Evolutionary conservation across 2,113 vertebrate species (phyloP).

Genomic region (Crypturellus undulatus): DNA sequence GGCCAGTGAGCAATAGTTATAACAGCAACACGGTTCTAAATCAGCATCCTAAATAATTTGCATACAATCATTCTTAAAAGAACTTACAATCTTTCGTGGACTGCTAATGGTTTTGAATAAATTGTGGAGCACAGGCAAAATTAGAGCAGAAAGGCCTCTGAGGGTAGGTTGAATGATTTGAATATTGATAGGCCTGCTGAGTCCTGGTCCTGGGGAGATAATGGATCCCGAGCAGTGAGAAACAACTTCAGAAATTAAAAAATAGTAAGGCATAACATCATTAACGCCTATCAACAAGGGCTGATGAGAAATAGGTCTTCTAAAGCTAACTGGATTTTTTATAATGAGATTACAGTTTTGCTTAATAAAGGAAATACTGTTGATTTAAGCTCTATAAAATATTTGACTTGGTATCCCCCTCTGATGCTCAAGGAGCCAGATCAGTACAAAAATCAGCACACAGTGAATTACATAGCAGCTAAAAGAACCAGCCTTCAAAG

Average conservation of each 20-base stretch:
- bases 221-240: neutral
- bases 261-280: neutral
- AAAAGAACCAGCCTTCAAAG: neutral
- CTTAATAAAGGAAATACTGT: conserved; percentile 36
- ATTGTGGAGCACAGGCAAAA: neutral
- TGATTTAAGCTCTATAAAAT: conserved; percentile 53
- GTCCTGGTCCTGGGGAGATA: conserved; percentile 11
- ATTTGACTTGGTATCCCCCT: conserved; percentile 28
- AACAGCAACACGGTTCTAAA: neutral
- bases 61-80: neutral
- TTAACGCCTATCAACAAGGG: neutral
- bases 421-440: neutral
- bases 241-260: conserved; percentile 10
- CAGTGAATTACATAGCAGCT: neutral
- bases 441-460: conserved; percentile 14
- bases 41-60: conserved; percentile 4
- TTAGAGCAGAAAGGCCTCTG: neutral
- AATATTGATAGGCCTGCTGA: neutral
- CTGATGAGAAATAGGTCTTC: neutral
- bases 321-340: neutral
- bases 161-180: neutral
- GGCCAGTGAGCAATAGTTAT: neutral
- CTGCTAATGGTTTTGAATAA: neutral
- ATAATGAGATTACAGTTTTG: conserved; percentile 7
- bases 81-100: neutral